A percentile compares a stretch with the other conserved stretches of the same genome.
Conservation (phyloP, 1,140 invertebrate genomes). For the Ooceraea biroi region DNA sequence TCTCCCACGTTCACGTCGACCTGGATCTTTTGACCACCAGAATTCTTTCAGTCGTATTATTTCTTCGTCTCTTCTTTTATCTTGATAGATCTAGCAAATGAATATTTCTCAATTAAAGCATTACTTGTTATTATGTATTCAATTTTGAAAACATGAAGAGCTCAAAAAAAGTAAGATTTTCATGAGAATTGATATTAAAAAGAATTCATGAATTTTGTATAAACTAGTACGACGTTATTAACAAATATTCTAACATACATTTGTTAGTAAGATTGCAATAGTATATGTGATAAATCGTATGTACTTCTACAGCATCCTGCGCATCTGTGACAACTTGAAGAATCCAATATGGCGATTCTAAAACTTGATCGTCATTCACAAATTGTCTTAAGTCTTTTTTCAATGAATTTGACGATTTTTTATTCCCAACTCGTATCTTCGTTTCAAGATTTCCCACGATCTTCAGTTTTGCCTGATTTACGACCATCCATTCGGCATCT, state of each 20-base stretch:
- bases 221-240: background rate
- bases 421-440: background rate
- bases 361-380: background rate
- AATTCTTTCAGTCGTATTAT: slow-evolving; percentile 70
- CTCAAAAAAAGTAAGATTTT: background rate
- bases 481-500: slow-evolving; percentile 71
- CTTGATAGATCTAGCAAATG: slow-evolving; percentile 64
- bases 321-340: slow-evolving; percentile 67
- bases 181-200: background rate
- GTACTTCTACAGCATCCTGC: slow-evolving; percentile 59
- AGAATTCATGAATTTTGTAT: background rate
- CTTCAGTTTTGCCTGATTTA: slow-evolving; percentile 51
- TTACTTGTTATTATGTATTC: too few species aligned
- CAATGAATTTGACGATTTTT: background rate
- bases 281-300: background rate
- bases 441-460: background rate
- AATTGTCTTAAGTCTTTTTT: slow-evolving; percentile 40
- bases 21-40: slow-evolving; percentile 74
- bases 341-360: slow-evolving; percentile 68
- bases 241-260: too few species aligned
- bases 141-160: background rate
- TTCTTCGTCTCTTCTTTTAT: slow-evolving; percentile 67
- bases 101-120: background rate
- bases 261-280: too few species aligned
- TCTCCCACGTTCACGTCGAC: slow-evolving; percentile 65